phyloP scores from a whole-genome alignment of 2,113 vertebrate species.

The Eurypyga helias region DNA sequence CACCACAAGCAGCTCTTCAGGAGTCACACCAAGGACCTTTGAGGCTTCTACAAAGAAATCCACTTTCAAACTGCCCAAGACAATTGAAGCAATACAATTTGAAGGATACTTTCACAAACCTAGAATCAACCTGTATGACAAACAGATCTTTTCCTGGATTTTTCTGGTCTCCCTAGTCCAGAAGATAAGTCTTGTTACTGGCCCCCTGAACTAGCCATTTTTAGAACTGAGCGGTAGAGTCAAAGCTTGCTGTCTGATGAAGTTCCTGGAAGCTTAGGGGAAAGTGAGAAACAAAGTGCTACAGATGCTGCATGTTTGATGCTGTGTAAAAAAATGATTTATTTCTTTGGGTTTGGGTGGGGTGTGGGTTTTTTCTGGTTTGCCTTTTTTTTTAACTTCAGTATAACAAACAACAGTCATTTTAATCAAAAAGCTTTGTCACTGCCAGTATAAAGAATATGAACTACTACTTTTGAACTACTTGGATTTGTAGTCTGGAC shows the following conservation, averaged over 20 bases:
- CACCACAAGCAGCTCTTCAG: not conserved
- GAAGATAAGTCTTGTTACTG: not conserved
- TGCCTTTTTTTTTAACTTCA: not conserved
- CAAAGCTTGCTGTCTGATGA: not conserved
- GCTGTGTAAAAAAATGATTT: fast-evolving
- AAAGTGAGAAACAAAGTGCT: not conserved
- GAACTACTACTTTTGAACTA: not conserved
- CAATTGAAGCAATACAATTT: not conserved
- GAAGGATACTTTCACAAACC: not conserved
- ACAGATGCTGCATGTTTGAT: not conserved
- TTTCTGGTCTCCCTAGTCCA: not conserved
- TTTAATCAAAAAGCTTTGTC: not conserved
- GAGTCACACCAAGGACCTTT: not conserved
- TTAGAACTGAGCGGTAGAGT: not conserved
- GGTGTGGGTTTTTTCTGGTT: not conserved
- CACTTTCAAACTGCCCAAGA: not conserved
- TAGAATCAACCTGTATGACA: not conserved
- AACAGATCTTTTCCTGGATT: not conserved
- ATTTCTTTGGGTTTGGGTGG: no score
- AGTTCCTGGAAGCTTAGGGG: not conserved
- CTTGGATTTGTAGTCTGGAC: not conserved
- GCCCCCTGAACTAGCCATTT: not conserved
- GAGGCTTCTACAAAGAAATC: not conserved
- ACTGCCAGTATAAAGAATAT: not conserved
- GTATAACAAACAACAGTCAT: not conserved